Evolutionary conservation across 1,140 invertebrate species (phyloP).

Genomic region (Drosophila bocqueti): DNA sequence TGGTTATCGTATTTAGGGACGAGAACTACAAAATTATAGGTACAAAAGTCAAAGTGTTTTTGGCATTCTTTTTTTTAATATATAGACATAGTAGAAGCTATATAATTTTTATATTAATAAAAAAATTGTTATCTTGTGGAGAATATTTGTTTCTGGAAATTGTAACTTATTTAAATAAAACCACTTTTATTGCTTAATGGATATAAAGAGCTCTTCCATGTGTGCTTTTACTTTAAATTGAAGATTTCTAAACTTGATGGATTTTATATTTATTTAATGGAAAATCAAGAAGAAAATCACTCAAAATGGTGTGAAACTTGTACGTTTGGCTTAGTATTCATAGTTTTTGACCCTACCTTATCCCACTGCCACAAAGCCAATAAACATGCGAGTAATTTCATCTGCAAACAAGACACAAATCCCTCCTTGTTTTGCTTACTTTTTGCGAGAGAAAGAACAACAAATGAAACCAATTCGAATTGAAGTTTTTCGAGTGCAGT

Average conservation of each 20-base stretch:
- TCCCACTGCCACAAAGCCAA: slow-evolving; percentile 25
- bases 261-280: background rate
- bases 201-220: background rate
- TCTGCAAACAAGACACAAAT: slow-evolving; percentile 59
- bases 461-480: slow-evolving; percentile 39
- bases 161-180: background rate
- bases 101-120: too few species aligned
- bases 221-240: background rate
- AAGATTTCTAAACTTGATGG: background rate
- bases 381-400: slow-evolving; percentile 65
- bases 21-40: too few species aligned
- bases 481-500: slow-evolving; percentile 38
- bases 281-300: background rate
- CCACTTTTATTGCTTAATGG: too few species aligned
- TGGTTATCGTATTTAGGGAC: too few species aligned
- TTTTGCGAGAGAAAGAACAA: slow-evolving; percentile 45
- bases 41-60: too few species aligned
- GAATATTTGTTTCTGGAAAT: too few species aligned
- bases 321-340: background rate
- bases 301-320: background rate
- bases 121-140: too few species aligned
- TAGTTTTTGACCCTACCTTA: background rate
- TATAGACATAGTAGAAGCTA: too few species aligned
- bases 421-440: slow-evolving; percentile 47
- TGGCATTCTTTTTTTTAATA: too few species aligned